phyloP scores from a whole-genome alignment of 1,140 invertebrate genomes.

The Drosophila kikkawai region DNA sequence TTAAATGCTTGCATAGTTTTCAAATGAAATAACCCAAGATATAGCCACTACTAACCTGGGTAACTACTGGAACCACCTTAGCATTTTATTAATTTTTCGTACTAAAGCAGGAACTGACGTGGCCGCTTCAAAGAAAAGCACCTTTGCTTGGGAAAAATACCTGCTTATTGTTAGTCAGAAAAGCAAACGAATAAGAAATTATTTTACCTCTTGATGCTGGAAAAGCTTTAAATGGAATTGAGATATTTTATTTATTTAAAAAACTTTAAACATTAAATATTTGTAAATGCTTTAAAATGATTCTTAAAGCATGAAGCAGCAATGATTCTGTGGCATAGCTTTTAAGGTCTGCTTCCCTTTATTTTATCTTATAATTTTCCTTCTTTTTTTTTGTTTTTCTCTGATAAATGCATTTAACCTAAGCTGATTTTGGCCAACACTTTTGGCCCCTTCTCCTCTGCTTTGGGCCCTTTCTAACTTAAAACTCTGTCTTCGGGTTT shows the following conservation, averaged over 20 bases:
- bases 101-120: slow-evolving; percentile 18
- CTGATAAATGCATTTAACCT: slow-evolving; percentile 18
- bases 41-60: neutral
- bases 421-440: neutral
- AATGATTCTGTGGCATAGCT: too few species aligned
- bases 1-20: neutral
- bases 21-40: neutral
- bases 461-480: slow-evolving; percentile 18
- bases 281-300: neutral
- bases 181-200: neutral
- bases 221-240: neutral
- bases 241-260: too few species aligned
- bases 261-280: neutral
- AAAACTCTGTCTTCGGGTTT: neutral
- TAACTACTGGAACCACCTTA: neutral
- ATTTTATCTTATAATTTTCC: neutral
- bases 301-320: too few species aligned
- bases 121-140: slow-evolving; percentile 1
- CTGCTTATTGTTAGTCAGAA: neutral
- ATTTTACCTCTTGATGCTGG: neutral
- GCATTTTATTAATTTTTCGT: neutral
- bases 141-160: neutral
- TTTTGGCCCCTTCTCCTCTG: neutral
- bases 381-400: neutral
- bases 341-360: neutral